Percentiles rank a stretch among this genome's conserved stretches.
These are phyloP conservation scores for Dermatophagoides farinae DNA, from an alignment of 1,140 invertebrate genomes.

Conservation along the genomic window DNA sequence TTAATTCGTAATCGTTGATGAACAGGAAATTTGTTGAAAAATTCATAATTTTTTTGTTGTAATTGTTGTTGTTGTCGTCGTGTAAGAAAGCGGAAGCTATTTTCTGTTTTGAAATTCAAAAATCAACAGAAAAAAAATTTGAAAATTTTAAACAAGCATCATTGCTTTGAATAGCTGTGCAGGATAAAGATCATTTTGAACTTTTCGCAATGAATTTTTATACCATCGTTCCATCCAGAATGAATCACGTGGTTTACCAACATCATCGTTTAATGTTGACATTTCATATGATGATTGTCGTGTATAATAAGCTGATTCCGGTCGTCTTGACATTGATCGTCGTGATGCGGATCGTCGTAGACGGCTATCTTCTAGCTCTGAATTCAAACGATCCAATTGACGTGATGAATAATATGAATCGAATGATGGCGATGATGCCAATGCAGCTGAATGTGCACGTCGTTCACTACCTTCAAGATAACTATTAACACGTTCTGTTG, in stretches of 20 bases:
- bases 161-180: neutral
- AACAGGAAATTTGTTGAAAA: too few relatives aligned
- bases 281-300: neutral
- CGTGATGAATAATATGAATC: conserved; percentile 1
- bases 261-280: neutral
- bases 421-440: neutral
- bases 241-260: conserved; percentile 6
- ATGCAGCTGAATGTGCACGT: neutral
- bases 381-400: neutral
- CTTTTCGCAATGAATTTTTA: conserved; percentile 5
- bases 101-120: neutral
- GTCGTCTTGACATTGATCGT: neutral
- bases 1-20: too few relatives aligned
- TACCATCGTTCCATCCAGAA: conserved; percentile 19
- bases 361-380: conserved; percentile 6
- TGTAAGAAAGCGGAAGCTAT: too few relatives aligned
- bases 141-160: neutral
- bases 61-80: too few relatives aligned
- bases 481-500: neutral
- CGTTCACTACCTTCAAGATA: neutral
- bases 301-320: neutral
- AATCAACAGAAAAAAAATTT: neutral
- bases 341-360: neutral
- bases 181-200: conserved; percentile 6
- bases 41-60: too few relatives aligned